Base-by-base conservation (phyloP, 2,797 vertebrate genomes). In the Acrossocheilus fasciatus region DNA sequence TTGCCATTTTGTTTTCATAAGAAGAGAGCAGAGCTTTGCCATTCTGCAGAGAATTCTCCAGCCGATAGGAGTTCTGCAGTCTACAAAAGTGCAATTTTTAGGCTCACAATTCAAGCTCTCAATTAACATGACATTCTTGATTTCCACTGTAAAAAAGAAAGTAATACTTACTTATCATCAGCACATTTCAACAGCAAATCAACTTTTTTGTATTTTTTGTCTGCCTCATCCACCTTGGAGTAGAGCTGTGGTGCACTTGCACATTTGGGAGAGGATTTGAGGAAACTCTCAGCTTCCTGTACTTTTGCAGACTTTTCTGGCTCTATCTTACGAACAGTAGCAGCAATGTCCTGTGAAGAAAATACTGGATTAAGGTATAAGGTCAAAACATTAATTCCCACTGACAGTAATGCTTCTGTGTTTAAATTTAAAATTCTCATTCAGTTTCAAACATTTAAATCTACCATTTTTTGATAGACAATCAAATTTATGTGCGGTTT, bases 41-140 rank as follows among this genome's bases (percentile, higher is more conserved):
- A 86, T 96, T 97, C 84, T 98, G 98, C 76, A 99, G 93, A 62
- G 97, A 97, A 80, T 91, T 96, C 93, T 99, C 98, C 34, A 99
- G 94, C 74, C 93, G 93, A 54, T 96, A 96, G 91, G 97, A 96
- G 84, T 96, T 94, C 81, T 96, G 95, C 70, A 98, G 89, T 90
- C 98, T 99, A 90, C 1, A 89, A 87, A 91, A 45, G 86, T 76
- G 88, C 30, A 36, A 9, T 39, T 36, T 8, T n/a, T 69, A 2
- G 54, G 6, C 10, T 74, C 2, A 81, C 11, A 62, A 50, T 45
- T n/a, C 14, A 79, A 39, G 7, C 34, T 30, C 10, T 69, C n/a
- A 57, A 5, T 78, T 47, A 41, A 9, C 9, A 66, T 20, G 39
- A 39, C 23, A 43, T 81, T 39, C 43, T 6, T 82, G 66, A 43